Evolutionary conservation across 53 echinoderm and acorn worm species (phyloP), one percentile per base, ranked within the genome.

Genomic region (Temnopleurus reevesii): DNA sequence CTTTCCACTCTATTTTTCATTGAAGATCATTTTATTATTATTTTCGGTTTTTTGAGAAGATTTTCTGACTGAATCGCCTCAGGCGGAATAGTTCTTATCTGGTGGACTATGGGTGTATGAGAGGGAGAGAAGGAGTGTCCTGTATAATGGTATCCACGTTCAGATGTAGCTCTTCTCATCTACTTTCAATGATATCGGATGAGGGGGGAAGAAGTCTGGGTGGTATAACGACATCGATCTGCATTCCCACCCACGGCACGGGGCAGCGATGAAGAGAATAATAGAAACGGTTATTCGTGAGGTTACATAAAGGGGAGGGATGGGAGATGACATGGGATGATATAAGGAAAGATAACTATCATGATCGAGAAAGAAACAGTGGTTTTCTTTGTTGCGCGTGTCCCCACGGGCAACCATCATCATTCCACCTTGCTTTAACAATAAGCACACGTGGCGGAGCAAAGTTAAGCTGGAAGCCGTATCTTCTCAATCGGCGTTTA

Each of bases 401-500:
- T 79, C 79, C 79, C 83, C 55, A 23, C 49, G 55, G 38, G 55
- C 55, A 53, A 55, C 54, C 55, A 83, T 83, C 54, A 83, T 71
- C 15, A n/a, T 71, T 83, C 83, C 83, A 83, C 53, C 83, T 55
- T 83, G 51, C 19, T 8, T 21, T 55, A 12, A 59, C 60, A 60
- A 85, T 60, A 45, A 45, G 24, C 29, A 60, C 85, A 85, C 85
- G 85, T 85, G 85, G 26, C 61, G n/a, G 12, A 10, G 36, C 33
- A 55, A 55, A 83, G 54, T 83, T 83, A 83, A 83, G 83, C 55
- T 55, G 33, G n/a, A 30, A 55, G 38, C 83, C 83, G 83, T 55
- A 56, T 83, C 83, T 83, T 56, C 83, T 49, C 55, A 19, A 6
- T 35, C 56, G 12, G 28, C 55, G 54, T 49, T 83, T 55, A 55